Conservation (phyloP, 2,797 vertebrate genomes). For the Prunella strophiata region DNA sequence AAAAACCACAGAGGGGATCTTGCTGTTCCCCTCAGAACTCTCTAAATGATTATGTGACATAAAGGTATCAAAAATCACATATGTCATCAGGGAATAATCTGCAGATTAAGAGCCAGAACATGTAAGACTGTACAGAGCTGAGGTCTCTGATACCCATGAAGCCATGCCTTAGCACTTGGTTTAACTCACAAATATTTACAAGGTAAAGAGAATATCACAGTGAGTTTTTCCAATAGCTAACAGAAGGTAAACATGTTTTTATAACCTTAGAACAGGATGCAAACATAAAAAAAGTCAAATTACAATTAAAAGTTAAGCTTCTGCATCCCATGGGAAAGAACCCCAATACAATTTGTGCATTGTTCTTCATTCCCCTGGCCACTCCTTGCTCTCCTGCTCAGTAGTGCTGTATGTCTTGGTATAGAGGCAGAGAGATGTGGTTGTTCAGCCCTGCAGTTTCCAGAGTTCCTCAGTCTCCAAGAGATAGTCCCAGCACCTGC, state of each 20-base stretch:
- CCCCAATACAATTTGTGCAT: neutral
- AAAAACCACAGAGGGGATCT: neutral
- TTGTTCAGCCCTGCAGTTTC: neutral
- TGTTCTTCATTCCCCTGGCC: neutral
- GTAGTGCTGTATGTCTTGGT: neutral
- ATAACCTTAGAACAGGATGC: slow-evolving; percentile 24
- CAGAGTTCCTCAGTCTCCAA: neutral
- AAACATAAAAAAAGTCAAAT: slow-evolving; percentile 19
- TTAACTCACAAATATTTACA: slow-evolving; percentile 49
- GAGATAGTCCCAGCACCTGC: neutral
- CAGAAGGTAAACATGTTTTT: slow-evolving; percentile 31
- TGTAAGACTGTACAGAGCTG: neutral
- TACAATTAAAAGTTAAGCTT: neutral
- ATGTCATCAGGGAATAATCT: neutral
- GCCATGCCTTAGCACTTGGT: neutral
- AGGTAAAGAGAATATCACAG: neutral
- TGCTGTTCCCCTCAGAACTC: neutral
- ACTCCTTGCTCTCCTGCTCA: neutral
- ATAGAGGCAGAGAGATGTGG: neutral
- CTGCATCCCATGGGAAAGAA: neutral
- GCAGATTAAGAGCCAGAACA: neutral
- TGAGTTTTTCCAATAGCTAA: neutral
- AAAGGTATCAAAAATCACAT: neutral
- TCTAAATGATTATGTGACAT: neutral
- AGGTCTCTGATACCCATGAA: neutral